Base-by-base conservation (phyloP, 23 tunicate species). In the Aplidium turbinatum region DNA sequence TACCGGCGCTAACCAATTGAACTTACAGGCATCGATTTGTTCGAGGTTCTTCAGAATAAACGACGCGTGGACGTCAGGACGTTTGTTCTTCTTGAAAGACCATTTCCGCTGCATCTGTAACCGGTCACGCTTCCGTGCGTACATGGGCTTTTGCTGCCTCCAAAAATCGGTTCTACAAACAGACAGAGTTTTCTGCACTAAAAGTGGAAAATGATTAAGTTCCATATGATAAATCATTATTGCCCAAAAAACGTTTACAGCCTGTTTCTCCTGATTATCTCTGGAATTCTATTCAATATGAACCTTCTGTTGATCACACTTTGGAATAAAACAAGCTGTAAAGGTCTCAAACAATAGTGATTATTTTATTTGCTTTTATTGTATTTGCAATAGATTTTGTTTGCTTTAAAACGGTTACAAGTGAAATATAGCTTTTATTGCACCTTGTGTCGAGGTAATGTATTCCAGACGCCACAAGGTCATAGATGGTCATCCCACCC, bases 121-220 rank as follows among this genome's bases (percentile, higher is more conserved):
- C 28, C 81, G 74, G 69, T 89, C 96, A 24, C 96, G 83, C 62
- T 89, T 82, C 11, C 84, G 53, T 3, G 96, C 96, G 42, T 89
- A 89, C 96, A 89, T 82, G 57, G 96, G 96, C 40, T 82, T 82
- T 53, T 89, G 96, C 55, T 89, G 96, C 25, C 96, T 31, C 96
- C 96, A 89, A 61, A 89, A 89, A 30, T 89, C 96, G 0, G 87
- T 77, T 50, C 96, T 82, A 51, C 4, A 29, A 16, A 31, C 1
- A 1, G 1, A 31, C 9, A 56, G n/a, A n/a, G n/a, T n/a, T n/a
- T n/a, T n/a, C n/a, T n/a, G n/a, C n/a, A n/a, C n/a, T n/a, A n/a
- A n/a, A n/a, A n/a, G n/a, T n/a, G n/a, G n/a, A n/a, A n/a, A n/a
- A 45, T 45, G 13, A 13, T 13, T 45, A 18, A 13, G 13, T 13